A percentile compares a stretch with the other conserved stretches of the same genome.
Evolutionary conservation across 2,113 vertebrate genomes (phyloP).

Genomic region (Daphoenositta chrysoptera): DNA sequence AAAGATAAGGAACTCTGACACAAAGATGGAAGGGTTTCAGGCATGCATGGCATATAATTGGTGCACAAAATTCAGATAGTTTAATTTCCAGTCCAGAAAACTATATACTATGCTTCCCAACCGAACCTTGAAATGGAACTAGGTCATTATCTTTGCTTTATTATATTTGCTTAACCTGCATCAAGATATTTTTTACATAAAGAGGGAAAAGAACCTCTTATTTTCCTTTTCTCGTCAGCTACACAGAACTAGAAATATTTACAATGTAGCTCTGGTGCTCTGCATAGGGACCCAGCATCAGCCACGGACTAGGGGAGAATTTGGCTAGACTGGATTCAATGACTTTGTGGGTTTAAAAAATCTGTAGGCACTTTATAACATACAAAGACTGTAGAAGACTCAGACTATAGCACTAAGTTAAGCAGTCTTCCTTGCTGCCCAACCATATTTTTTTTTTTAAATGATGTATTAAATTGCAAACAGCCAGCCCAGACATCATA

Average conservation of each 20-base stretch:
- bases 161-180: neutral
- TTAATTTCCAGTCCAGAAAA: neutral
- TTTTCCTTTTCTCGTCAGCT: neutral
- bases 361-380: neutral
- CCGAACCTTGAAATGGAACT: neutral
- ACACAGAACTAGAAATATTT: neutral
- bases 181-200: neutral
- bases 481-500: neutral
- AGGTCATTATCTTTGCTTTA: neutral
- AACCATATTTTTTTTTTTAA: neutral
- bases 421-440: neutral
- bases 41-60: neutral
- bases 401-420: neutral
- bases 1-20: neutral
- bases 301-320: neutral
- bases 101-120: neutral
- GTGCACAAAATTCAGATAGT: neutral
- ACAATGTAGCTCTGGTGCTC: neutral
- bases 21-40: neutral
- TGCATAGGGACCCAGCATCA: neutral
- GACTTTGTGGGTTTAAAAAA: neutral
- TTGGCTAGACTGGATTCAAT: neutral
- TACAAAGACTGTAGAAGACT: neutral
- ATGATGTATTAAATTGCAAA: neutral
- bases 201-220: neutral